Conservation (phyloP, 2,888 invertebrate genomes). For the Patella depressa region DNA sequence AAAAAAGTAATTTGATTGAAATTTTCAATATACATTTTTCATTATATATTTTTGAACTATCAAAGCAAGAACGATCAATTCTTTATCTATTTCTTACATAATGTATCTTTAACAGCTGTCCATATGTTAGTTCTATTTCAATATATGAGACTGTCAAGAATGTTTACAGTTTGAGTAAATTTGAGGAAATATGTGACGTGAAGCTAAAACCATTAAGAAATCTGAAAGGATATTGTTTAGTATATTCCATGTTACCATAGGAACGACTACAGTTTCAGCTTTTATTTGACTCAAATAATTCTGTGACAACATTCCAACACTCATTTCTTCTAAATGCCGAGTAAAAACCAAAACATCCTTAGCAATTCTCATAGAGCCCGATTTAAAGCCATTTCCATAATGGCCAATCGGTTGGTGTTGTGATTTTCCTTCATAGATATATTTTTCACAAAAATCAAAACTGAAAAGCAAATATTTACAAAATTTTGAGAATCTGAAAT, state of each 20-base stretch:
- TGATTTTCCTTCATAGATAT: slow-evolving; percentile 43
- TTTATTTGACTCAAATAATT: slow-evolving; percentile 57
- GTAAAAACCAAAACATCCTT: slow-evolving; percentile 69
- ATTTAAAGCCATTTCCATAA: slow-evolving; percentile 70
- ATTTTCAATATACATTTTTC: no score
- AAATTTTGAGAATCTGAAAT: no score
- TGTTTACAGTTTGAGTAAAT: no score
- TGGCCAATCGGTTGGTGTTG: slow-evolving; percentile 65
- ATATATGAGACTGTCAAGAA: no score
- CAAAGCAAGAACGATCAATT: no score
- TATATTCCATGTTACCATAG: slow-evolving; percentile 63
- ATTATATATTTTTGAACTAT: no score
- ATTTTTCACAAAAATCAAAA: slow-evolving; percentile 68
- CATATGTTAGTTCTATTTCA: no score
- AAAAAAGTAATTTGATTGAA: no score
- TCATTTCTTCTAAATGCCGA: slow-evolving; percentile 46
- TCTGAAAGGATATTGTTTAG: slow-evolving; percentile 58
- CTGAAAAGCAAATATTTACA: slow-evolving; percentile 45
- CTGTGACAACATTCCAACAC: slow-evolving; percentile 67
- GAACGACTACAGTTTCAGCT: slow-evolving; percentile 66
- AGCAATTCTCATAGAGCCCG: slow-evolving; percentile 69
- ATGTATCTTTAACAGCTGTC: no score
- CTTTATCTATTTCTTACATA: no score
- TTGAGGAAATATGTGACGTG: no score
- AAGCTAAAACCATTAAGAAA: no score